Conservation (phyloP, 1,140 invertebrate genomes). For the Drosophila melanica region DNA sequence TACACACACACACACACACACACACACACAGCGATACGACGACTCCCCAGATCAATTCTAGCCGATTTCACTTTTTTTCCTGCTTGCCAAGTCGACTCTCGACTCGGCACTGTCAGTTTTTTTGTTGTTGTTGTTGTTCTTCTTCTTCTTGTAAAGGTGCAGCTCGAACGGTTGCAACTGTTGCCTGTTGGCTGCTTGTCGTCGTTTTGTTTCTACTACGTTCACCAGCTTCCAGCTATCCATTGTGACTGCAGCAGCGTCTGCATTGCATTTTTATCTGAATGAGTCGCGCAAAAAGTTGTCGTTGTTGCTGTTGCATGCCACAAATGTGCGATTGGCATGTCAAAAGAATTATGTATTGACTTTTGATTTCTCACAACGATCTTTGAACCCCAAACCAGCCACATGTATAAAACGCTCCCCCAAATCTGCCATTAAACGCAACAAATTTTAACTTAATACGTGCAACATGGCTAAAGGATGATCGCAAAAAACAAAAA, state of each 20-base stretch:
- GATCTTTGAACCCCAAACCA: constrained; percentile 17
- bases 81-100: constrained; percentile 47
- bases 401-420: background rate
- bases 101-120: constrained; percentile 61
- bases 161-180: constrained; percentile 76
- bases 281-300: constrained; percentile 76
- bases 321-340: constrained; percentile 82
- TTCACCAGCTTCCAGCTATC: constrained; percentile 54
- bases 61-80: constrained; percentile 78
- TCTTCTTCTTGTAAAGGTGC: constrained; percentile 65
- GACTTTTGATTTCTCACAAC: constrained; percentile 73
- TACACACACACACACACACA: constrained; percentile 30
- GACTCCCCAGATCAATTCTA: constrained; percentile 82
- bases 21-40: constrained; percentile 43
- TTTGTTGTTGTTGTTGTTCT: constrained; percentile 5
- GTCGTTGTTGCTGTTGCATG: constrained; percentile 65
- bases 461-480: constrained; percentile 8
- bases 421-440: constrained; percentile 26
- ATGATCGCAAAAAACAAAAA: constrained; percentile 42
- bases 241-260: constrained; percentile 27
- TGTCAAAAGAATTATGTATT: constrained; percentile 83
- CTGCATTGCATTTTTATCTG: constrained; percentile 73
- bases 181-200: constrained; percentile 62
- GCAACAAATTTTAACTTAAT: constrained; percentile 1
- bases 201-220: constrained; percentile 72